phyloP scores from a whole-genome alignment of 2,113 vertebrate genomes.

The Sprattus sprattus region DNA sequence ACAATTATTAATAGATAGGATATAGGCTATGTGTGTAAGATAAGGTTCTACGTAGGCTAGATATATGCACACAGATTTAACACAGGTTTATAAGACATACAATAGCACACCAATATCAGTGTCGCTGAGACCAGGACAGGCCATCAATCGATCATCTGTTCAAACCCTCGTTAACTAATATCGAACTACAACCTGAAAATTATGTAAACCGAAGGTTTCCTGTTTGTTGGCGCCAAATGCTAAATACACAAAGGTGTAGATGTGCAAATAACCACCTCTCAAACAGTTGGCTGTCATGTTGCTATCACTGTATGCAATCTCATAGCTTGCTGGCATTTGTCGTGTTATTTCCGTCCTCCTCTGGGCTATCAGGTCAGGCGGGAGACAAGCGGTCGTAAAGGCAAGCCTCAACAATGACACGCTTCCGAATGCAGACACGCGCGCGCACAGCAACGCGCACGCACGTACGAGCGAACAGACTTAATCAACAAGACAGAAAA shows the following conservation, averaged over 20 bases:
- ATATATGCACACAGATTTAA: no score
- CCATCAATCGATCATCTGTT: no score
- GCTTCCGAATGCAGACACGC: neutral
- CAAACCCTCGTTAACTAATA: no score
- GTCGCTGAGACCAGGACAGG: no score
- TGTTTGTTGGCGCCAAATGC: no score
- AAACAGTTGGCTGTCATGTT: neutral
- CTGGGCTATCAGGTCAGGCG: neutral
- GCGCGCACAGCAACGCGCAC: neutral
- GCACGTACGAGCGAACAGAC: neutral
- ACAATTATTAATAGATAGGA: no score
- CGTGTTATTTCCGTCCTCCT: neutral
- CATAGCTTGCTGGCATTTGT: neutral
- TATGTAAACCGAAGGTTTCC: no score
- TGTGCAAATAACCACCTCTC: neutral
- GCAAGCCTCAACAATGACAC: neutral
- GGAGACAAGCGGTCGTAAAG: neutral
- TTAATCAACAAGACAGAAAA: neutral
- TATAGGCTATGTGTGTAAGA: no score
- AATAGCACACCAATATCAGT: no score
- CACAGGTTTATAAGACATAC: no score
- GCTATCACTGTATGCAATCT: neutral
- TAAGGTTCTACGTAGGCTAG: no score
- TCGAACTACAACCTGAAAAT: no score
- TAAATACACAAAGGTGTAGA: neutral